Conservation (phyloP, 2,113 vertebrate species). For the Panurus biarmicus region DNA sequence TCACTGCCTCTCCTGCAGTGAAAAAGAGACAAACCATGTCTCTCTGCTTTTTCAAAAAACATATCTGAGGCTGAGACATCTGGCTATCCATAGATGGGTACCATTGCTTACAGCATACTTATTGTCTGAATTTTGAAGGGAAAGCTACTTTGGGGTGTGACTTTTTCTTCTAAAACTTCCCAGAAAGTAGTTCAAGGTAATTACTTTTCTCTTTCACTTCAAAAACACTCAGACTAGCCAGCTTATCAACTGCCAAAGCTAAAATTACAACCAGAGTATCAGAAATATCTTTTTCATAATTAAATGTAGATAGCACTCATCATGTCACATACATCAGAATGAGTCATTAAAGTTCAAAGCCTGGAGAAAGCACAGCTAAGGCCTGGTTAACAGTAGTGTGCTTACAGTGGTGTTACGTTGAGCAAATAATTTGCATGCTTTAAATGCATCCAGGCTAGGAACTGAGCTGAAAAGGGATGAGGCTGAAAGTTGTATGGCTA, state of each 20-base stretch:
- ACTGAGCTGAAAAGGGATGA: not conserved
- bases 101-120: not conserved
- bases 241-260: not conserved
- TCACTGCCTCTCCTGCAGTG: not conserved
- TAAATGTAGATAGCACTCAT: not conserved
- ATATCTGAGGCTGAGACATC: not conserved
- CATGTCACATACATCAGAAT: not conserved
- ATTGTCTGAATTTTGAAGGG: not conserved
- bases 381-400: not conserved
- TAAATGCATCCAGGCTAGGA: not conserved
- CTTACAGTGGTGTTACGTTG: not conserved
- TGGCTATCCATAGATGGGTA: not conserved
- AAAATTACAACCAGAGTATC: not conserved
- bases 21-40: not conserved
- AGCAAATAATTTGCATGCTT: not conserved
- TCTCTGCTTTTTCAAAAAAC: not conserved
- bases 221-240: not conserved
- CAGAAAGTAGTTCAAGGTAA: not conserved
- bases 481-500: not conserved
- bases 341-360: conserved; percentile 14
- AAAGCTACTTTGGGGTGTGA: not conserved
- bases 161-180: not conserved
- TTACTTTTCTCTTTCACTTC: not conserved
- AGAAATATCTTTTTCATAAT: not conserved
- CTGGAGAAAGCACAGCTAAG: not conserved